Conservation (phyloP, 2,113 vertebrate genomes). For the Ophthalmolycus amberensis region DNA sequence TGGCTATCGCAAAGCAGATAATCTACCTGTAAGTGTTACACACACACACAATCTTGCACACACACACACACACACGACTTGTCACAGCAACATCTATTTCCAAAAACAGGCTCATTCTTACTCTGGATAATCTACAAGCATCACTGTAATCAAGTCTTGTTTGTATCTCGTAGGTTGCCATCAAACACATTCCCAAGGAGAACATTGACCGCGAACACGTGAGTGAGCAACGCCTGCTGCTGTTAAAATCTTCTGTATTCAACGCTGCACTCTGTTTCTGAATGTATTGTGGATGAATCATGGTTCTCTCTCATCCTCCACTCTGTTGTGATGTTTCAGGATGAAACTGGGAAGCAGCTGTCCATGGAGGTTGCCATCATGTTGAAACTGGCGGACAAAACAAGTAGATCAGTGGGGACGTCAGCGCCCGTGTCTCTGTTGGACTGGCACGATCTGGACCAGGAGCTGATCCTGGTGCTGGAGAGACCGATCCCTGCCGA, state of each 20-base stretch:
- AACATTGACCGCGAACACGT: not conserved
- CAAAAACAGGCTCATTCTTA: too few relatives aligned
- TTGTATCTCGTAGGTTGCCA: slow-evolving; percentile 28
- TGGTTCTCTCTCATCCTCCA: not conserved
- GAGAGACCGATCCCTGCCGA: slow-evolving; percentile 9
- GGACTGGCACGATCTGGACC: slow-evolving; percentile 21
- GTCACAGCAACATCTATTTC: too few relatives aligned
- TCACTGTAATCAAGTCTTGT: not conserved
- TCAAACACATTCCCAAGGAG: slow-evolving; percentile 9
- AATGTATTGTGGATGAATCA: not conserved
- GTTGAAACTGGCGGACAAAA: too few relatives aligned
- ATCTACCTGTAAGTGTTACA: slow-evolving; percentile 21
- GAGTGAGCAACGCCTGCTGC: not conserved
- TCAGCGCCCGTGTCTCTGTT: not conserved
- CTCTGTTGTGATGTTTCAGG: not conserved
- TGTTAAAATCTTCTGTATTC: not conserved
- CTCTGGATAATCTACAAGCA: too few relatives aligned
- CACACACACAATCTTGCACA: not conserved
- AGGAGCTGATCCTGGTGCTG: slow-evolving; percentile 32
- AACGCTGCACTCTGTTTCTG: not conserved
- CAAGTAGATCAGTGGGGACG: not conserved
- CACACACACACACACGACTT: not conserved
- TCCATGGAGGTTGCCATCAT: not conserved
- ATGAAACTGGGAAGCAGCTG: not conserved
- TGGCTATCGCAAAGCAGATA: slow-evolving; percentile 8